These are phyloP conservation scores for Athalia rosae DNA, from an alignment of 2,888 invertebrate species.

Conservation along the genomic window DNA sequence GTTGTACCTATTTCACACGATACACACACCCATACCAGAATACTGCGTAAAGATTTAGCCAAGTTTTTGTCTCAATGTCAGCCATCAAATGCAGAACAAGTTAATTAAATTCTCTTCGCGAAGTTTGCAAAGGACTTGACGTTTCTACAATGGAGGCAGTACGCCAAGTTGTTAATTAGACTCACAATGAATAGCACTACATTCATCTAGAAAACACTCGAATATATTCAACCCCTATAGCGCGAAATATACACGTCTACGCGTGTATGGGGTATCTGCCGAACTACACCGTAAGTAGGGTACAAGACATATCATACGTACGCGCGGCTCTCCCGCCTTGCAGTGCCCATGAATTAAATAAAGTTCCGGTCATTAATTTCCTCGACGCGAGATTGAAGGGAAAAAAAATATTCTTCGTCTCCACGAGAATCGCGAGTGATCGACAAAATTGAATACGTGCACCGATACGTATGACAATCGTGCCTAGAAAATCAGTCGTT, in stretches of 20 bases:
- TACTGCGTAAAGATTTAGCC: neutral
- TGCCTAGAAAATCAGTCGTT: too few relatives aligned
- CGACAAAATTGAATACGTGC: too few relatives aligned
- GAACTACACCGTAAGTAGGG: too few relatives aligned
- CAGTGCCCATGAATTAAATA: too few relatives aligned
- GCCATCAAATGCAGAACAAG: constrained; percentile 66
- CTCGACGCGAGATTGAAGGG: too few relatives aligned
- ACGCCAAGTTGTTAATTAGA: constrained; percentile 64
- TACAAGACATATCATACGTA: too few relatives aligned
- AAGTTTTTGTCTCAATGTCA: constrained; percentile 42
- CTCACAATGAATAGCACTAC: constrained; percentile 61
- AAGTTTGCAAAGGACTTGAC: constrained; percentile 48
- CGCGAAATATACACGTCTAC: neutral
- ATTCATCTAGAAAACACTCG: constrained; percentile 60
- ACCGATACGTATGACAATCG: too few relatives aligned
- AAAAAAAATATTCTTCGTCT: too few relatives aligned
- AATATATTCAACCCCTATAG: constrained; percentile 51
- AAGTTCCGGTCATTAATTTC: too few relatives aligned
- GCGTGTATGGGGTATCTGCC: neutral
- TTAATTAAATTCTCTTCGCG: constrained; percentile 68
- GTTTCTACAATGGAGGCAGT: constrained; percentile 50
- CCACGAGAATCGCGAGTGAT: too few relatives aligned
- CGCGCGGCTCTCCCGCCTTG: too few relatives aligned
- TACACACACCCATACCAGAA: neutral
- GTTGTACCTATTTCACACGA: too few relatives aligned